Percentiles rank a stretch among this genome's conserved stretches.
These are phyloP conservation scores for Caenorhabditis angaria DNA, from an alignment of 2,888 invertebrate genomes.

Conservation along the genomic window DNA sequence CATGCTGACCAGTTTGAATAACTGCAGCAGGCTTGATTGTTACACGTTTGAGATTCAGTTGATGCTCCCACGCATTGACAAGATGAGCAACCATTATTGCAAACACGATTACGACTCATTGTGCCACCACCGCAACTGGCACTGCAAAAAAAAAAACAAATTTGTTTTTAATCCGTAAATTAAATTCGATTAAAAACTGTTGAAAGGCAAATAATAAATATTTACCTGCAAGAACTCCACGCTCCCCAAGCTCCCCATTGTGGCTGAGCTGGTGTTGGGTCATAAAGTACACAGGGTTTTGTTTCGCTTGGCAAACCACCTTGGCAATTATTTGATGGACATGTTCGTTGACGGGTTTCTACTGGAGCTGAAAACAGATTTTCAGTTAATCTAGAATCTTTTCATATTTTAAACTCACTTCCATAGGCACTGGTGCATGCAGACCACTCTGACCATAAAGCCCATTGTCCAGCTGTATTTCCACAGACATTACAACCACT, in stretches of 20 bases:
- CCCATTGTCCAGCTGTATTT: conserved; percentile 40
- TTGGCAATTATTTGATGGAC: conserved; percentile 47
- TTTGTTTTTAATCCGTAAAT: conserved; percentile 7
- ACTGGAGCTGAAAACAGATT: conserved; percentile 38
- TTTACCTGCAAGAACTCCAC: conserved; percentile 50
- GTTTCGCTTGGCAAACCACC: conserved; percentile 50
- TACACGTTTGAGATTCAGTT: conserved; percentile 49
- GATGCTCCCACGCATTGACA: conserved; percentile 51
- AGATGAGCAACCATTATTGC: conserved; percentile 53
- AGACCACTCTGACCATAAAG: conserved; percentile 47
- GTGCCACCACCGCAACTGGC: conserved; percentile 54
- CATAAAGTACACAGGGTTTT: conserved; percentile 47
- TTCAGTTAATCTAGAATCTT: background rate
- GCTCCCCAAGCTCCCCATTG: conserved; percentile 47
- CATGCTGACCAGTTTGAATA: conserved; percentile 51
- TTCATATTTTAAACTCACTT: conserved; percentile 28
- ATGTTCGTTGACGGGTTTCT: conserved; percentile 42
- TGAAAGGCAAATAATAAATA: background rate
- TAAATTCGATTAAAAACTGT: conserved; percentile 11
- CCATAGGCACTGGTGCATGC: conserved; percentile 43
- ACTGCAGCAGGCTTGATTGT: conserved; percentile 52
- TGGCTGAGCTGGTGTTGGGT: conserved; percentile 48
- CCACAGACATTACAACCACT: conserved; percentile 44
- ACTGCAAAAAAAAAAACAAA: conserved; percentile 22
- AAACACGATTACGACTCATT: conserved; percentile 47